Evolutionary conservation across 2,797 vertebrate species (phyloP).

Genomic region (Lutjanus argentimaculatus): DNA sequence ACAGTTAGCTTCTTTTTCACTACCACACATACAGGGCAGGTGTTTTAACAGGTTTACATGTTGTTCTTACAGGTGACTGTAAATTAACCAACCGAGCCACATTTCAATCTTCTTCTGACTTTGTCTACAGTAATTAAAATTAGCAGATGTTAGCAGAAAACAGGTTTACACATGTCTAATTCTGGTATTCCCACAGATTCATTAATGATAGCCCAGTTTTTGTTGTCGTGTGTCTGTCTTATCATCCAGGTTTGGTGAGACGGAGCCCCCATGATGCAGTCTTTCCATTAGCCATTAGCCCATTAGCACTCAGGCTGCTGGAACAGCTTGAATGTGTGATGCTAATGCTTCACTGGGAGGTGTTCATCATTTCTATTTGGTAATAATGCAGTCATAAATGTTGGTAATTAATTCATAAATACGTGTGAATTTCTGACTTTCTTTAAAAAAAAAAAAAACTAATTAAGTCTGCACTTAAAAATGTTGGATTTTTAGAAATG

Average conservation of each 20-base stretch:
- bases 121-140: constrained; percentile 62
- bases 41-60: constrained; percentile 18
- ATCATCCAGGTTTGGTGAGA: constrained; percentile 76
- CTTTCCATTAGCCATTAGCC: constrained; percentile 86
- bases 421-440: background rate
- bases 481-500: background rate
- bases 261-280: constrained; percentile 76
- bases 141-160: constrained; percentile 71
- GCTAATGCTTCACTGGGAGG: constrained; percentile 80
- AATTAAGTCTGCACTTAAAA: background rate
- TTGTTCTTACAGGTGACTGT: constrained; percentile 34
- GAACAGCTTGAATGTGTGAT: constrained; percentile 88
- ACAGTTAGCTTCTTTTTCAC: constrained; percentile 12
- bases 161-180: constrained; percentile 56
- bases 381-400: background rate
- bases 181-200: constrained; percentile 61
- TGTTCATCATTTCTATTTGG: background rate
- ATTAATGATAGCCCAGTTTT: constrained; percentile 68
- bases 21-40: background rate
- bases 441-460: background rate
- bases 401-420: background rate
- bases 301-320: constrained; percentile 88
- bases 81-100: constrained; percentile 60
- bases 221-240: constrained; percentile 66
- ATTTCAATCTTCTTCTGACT: constrained; percentile 48